Evolutionary conservation across 2,113 vertebrate genomes (phyloP), one percentile per base, ranked within the genome.

Genomic region (Sceloporus tristichus): DNA sequence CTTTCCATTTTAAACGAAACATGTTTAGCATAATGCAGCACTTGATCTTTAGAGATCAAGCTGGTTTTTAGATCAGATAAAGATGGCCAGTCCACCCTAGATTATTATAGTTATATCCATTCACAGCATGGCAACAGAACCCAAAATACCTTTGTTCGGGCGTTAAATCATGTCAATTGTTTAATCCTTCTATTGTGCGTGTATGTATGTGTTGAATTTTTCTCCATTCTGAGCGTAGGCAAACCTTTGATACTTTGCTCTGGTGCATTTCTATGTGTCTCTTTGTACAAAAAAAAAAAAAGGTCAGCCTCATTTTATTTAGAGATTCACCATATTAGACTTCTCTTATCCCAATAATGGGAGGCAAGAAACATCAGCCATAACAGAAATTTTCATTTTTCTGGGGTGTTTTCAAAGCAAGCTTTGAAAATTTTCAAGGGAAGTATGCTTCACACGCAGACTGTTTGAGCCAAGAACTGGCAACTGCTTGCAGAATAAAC

Each of bases 381-480:
- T 77, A 77, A 68, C n/a, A 42, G 53, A 86, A 82, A 82, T n/a
- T 78, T 62, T 68, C 59, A 53, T 75, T 65, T 82, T 56, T 42
- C 62, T 77, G 23, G 11, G 42, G 19, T 27, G 13, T 18, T 77
- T 76, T 82, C 73, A 56, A 65, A 34, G 40, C 62, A 27, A 18
- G 5, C 56, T 65, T 66, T 84, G 34, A 27, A 59, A 79, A 80
- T 56, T 23, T 70, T n/a, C 38, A 59, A 62, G 38, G 42, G 66
- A 62, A 81, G 66, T 19, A 56, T 21, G 29, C 42, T 71, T 85
- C 42, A 38, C 16, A n/a, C 81, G 13, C 38, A 76, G 38, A 34
- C 6, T 42, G 27, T 48, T 73, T 71, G 21, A 25, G 16, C 16
- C 74, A 59, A 48, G 78, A 29, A 3, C 19, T 54, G 70, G 10